Percentiles rank a stretch among this genome's conserved stretches.
Conservation (phyloP, 2,888 invertebrate genomes). For the Idaea biselata region DNA sequence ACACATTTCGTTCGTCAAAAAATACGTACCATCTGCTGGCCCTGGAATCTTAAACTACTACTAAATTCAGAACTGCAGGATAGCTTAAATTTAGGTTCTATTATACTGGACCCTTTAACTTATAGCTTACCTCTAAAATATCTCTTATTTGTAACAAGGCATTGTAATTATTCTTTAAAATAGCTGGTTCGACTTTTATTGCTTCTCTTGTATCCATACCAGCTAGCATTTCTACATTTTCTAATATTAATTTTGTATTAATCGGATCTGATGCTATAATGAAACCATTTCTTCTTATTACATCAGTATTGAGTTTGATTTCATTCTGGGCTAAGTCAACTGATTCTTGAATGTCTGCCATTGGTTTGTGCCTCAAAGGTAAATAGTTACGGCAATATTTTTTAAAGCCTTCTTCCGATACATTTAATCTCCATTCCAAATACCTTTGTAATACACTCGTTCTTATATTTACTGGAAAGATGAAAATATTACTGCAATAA, state of each 20-base stretch:
- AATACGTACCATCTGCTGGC: too few species aligned
- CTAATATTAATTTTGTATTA: constrained; percentile 78
- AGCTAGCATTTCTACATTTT: constrained; percentile 74
- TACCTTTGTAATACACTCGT: constrained; percentile 62
- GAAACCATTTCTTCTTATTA: constrained; percentile 81
- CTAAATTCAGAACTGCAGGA: too few species aligned
- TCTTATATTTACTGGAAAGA: constrained; percentile 61
- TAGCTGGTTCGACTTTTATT: constrained; percentile 80
- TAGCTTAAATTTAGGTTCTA: too few species aligned
- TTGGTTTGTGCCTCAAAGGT: constrained; percentile 64
- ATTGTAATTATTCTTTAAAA: constrained; percentile 81
- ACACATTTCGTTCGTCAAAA: too few species aligned
- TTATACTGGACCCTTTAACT: too few species aligned
- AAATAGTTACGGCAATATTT: constrained; percentile 64
- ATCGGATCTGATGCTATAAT: constrained; percentile 81
- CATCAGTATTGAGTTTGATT: constrained; percentile 75
- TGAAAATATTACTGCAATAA: not conserved
- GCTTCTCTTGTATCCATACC: constrained; percentile 79
- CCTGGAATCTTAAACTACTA: too few species aligned
- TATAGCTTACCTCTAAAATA: constrained; percentile 67
- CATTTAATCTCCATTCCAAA: constrained; percentile 57
- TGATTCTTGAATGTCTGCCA: constrained; percentile 74
- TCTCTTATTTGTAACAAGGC: constrained; percentile 77
- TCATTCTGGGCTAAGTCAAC: constrained; percentile 77
- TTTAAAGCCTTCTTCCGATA: constrained; percentile 55